Base-by-base conservation (phyloP, 2,888 invertebrate genomes). In the Punctoribates punctum region DNA sequence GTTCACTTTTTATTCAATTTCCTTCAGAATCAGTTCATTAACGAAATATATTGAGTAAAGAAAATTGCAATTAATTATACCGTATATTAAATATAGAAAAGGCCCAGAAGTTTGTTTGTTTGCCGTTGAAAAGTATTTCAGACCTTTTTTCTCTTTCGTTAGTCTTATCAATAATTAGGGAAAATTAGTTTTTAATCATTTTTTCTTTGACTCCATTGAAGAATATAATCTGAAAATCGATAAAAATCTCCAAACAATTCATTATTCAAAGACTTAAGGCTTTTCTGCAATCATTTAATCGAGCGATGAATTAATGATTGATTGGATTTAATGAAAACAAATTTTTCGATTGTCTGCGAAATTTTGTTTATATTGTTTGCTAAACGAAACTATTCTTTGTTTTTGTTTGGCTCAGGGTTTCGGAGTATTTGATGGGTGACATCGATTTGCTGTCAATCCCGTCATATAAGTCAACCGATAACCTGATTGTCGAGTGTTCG, bases 381-480 rank as follows among this genome's bases (percentile, higher is more conserved):
- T 75, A 20, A 27, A 60, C 29, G 23, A 5, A 23, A 62, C 3
- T 23, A 67, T 42, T 60, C 20, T 15, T n/a, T n/a, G n/a, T n/a
- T n/a, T 48, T 73, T 73, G 20, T n/a, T 67, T 65, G 20, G 67
- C 11, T 62, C 82, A 85, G 86, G 81, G 85, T 86, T 15, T 86
- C 86, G 0, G 86, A 86, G 78, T 86, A 85, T 80, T 81, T 86
- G 77, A 86, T 86, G 85, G 85, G 85, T 46, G 86, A 86, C 80
- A 81, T 85, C 73, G 85, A 84, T 54, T 11, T 42, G 17, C 25
- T 60, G 51, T 23, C 75, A 75, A 81, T 82, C 73, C 79, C 80
- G 38, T 80, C 81, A 65, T 81, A 81, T n/a, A 81, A 84, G 83
- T 84, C 84, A 8, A 83, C 82, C 81, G 84, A 84, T 78, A 83